These are phyloP conservation scores for Otus scops DNA, from an alignment of 2,797 vertebrate species.

Conservation along the genomic window DNA sequence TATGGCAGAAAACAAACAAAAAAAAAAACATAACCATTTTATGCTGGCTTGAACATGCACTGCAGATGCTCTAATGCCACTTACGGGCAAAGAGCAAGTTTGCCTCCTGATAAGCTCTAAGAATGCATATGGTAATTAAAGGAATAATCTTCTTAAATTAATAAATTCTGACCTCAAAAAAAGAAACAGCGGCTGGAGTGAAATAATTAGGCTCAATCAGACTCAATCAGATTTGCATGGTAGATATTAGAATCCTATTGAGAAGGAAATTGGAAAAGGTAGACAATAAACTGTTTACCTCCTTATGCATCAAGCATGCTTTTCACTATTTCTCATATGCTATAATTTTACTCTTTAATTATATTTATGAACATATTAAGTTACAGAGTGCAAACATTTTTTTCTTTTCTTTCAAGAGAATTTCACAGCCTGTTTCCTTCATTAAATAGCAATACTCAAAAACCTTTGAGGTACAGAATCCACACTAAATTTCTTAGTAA, in stretches of 20 bases:
- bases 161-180: not conserved
- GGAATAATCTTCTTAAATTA: not conserved
- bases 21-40: not conserved
- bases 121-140: not conserved
- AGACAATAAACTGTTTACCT: not conserved
- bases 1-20: not conserved
- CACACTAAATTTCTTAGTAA: not conserved
- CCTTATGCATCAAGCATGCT: not conserved
- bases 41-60: not conserved
- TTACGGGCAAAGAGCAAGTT: fast-evolving
- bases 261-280: not conserved
- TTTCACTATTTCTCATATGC: not conserved
- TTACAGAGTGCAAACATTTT: not conserved
- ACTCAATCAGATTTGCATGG: not conserved
- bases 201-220: not conserved
- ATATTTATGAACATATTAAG: not conserved
- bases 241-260: not conserved
- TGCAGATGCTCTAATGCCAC: not conserved
- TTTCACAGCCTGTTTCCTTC: not conserved
- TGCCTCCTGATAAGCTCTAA: not conserved
- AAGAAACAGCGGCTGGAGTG: not conserved
- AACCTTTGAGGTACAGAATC: not conserved
- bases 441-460: not conserved
- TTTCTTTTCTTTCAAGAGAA: not conserved
- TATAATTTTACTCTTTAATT: not conserved